Evolutionary conservation across 2,888 invertebrate genomes (phyloP).

Genomic region (Sturmia bella): DNA sequence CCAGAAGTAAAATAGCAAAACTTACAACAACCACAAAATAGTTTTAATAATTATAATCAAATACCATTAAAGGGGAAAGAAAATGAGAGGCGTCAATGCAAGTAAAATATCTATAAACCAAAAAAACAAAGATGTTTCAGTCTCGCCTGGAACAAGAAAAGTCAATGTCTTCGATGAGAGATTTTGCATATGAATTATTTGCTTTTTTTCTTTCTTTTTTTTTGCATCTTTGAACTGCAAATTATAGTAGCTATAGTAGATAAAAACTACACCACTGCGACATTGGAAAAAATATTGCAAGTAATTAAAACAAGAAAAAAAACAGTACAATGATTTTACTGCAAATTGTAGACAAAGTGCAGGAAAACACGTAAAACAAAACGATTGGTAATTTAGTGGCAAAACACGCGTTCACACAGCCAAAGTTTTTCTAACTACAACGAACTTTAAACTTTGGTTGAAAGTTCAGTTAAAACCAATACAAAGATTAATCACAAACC

Average conservation of each 20-base stretch:
- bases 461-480: too few species aligned
- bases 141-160: slow-evolving; percentile 45
- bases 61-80: not conserved
- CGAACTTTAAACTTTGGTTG: too few species aligned
- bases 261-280: not conserved
- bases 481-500: too few species aligned
- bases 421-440: too few species aligned
- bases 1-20: slow-evolving; percentile 41
- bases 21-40: slow-evolving; percentile 15
- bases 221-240: not conserved
- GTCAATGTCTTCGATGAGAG: slow-evolving; percentile 48
- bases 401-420: too few species aligned
- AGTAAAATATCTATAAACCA: slow-evolving; percentile 1
- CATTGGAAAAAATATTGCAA: slow-evolving; percentile 8
- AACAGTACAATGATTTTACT: slow-evolving; percentile 30
- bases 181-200: slow-evolving; percentile 55
- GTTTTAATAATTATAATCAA: slow-evolving; percentile 37
- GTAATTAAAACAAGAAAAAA: slow-evolving; percentile 23
- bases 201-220: slow-evolving; percentile 1
- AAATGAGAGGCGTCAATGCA: slow-evolving; percentile 32
- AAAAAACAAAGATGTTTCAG: slow-evolving; percentile 19
- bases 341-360: slow-evolving; percentile 12
- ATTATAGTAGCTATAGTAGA: not conserved
- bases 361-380: slow-evolving; percentile 3
- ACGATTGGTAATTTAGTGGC: not conserved